These are phyloP conservation scores for Drosophila neotestacea DNA, from an alignment of 2,888 invertebrate genomes.

Conservation along the genomic window DNA sequence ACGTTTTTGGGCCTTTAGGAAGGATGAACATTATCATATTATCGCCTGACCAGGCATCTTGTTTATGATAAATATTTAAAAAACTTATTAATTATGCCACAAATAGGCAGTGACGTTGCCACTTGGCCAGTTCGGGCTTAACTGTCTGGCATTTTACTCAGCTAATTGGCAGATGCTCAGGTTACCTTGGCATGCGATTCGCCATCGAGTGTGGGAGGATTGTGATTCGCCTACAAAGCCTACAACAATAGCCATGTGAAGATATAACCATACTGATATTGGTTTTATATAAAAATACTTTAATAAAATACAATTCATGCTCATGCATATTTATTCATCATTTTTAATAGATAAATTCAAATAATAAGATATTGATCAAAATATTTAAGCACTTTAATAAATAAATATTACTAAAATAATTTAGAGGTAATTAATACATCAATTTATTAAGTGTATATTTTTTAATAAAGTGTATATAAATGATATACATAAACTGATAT, in stretches of 20 bases:
- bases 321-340: conserved; percentile 47
- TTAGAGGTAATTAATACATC: too few relatives aligned
- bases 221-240: conserved; percentile 27
- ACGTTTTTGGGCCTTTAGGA: conserved; percentile 63
- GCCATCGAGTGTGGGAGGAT: conserved; percentile 44
- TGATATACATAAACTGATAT: too few relatives aligned
- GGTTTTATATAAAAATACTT: conserved; percentile 21
- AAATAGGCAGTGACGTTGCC: conserved; percentile 56
- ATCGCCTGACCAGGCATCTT: conserved; percentile 61
- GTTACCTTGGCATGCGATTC: conserved; percentile 29
- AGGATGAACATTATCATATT: conserved; percentile 72
- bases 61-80: conserved; percentile 76
- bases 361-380: neutral
- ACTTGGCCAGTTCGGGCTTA: conserved; percentile 20
- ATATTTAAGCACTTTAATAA: neutral
- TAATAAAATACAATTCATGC: conserved; percentile 33
- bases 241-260: neutral
- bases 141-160: conserved; percentile 58
- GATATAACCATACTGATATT: conserved; percentile 35
- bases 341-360: conserved; percentile 1
- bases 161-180: conserved; percentile 68
- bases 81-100: conserved; percentile 80
- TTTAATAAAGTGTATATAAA: neutral
- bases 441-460: too few relatives aligned
- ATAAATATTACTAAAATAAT: neutral